These are phyloP conservation scores for Capitulum mitella DNA, from an alignment of 2,888 invertebrate species.

Conservation along the genomic window DNA sequence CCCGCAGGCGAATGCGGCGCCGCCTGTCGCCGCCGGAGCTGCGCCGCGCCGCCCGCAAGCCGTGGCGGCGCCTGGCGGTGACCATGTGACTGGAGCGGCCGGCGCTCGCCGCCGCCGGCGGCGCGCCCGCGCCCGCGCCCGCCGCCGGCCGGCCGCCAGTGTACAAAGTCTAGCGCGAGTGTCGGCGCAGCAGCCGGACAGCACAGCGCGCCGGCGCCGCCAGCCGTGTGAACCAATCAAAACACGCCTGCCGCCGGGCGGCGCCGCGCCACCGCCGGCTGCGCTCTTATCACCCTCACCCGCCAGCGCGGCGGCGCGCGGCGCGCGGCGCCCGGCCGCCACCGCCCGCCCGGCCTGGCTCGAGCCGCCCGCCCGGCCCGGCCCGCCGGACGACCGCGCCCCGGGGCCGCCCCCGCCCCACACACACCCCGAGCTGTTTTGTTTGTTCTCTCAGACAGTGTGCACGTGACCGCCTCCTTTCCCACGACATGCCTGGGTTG, in stretches of 20 bases:
- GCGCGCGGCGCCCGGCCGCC: not conserved
- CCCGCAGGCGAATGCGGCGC: conserved; percentile 69
- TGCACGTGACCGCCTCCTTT: not conserved
- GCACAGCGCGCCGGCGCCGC: not conserved
- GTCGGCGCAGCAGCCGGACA: not conserved
- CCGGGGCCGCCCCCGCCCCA: not conserved
- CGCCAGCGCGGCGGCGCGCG: not conserved
- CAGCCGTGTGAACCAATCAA: conserved; percentile 4
- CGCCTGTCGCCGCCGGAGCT: conserved; percentile 69
- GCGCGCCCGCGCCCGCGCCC: no score
- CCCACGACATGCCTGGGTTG: not conserved
- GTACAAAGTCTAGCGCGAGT: conserved; percentile 20
- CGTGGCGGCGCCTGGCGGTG: conserved; percentile 49
- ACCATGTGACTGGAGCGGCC: not conserved
- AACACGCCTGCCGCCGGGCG: not conserved
- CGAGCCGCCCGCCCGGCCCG: not conserved
- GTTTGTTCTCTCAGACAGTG: conserved; percentile 9
- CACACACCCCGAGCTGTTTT: conserved; percentile 13
- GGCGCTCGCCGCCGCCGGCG: conserved; percentile 4
- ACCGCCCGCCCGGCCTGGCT: not conserved
- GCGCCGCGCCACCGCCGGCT: not conserved
- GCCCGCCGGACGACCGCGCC: not conserved
- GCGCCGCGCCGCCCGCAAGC: conserved; percentile 75
- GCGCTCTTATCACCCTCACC: not conserved
- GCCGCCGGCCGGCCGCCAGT: conserved; percentile 26